Base-by-base conservation (phyloP, 1,140 invertebrate genomes). In the Megathymus violae region DNA sequence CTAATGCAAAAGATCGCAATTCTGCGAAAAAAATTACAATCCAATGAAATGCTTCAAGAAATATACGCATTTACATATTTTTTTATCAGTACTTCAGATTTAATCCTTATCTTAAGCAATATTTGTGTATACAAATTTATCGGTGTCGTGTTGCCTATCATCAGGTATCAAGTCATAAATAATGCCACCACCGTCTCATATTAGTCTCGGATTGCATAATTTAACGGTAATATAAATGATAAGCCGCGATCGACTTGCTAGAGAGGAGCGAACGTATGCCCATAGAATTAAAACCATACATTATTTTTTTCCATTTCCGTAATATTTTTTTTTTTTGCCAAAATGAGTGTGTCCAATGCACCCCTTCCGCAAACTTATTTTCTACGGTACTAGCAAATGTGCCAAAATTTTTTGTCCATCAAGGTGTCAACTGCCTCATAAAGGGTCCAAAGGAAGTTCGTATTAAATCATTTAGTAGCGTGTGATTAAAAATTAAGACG, bases 401-500 rank as follows among this genome's bases (percentile, higher is more conserved):
- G 64, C 64, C 59, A n/a, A 73, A 72, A 64, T 83, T 88, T 84
- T 85, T 85, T 86, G 72, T 67, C 73, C 66, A 74, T 61, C 61
- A 74, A 77, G 80, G 83, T 83, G 85, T 79, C 54, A 74, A 82
- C 46, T 63, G 69, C 41, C 77, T 80, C 69, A 80, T 82, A 73
- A 80, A 72, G 71, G 78, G 52, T 59, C 19, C 44, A 27, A 52
- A 65, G 46, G 62, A 70, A 71, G 64, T 62, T 60, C n/a, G 61
- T 64, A 76, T 80, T 76, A 71, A 69, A 67, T 78, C 72, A 88
- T 84, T 82, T 71, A 46, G 38, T 48, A 61, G 48, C 58, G 27
- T 60, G 58, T 80, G 73, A 88, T 88, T 88, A 88, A 85, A 87
- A 87, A 88, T 85, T 88, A 85, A 66, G 68, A 61, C 60, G 66